Base-by-base conservation (phyloP, 2,113 vertebrate genomes). In the Carlito syrichta region DNA sequence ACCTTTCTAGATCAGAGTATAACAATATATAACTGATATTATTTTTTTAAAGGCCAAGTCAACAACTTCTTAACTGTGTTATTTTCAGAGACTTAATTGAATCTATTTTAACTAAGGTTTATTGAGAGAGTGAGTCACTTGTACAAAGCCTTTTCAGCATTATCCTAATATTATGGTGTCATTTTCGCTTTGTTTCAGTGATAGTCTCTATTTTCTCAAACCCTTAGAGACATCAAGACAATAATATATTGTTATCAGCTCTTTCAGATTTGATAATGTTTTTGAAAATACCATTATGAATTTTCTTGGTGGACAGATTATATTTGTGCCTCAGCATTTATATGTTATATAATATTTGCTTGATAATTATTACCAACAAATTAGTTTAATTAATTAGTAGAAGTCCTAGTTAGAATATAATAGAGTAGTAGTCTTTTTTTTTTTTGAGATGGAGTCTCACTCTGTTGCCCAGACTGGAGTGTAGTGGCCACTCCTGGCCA, bases 311-410 rank as follows among this genome's bases (percentile, higher is more conserved):
- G 45, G 22, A 2, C 27, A 94, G 25, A 68, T 82, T 87, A 79
- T 63, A 91, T 87, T 81, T 94, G 7, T 86, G 2, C 12, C 4
- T 89, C 30, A 62, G 2, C 14, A 0, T 92, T 86, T 92, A 63
- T 74, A 11, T 87, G 81, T 60, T 95, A 3, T 14, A 50, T 95
- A 58, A 73, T 60, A 83, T 25, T 95, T 91, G 3, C 71, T 93
- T 92, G 38, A 63, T 13, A 73, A 35, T 89, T 78, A 86, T 77
- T 88, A 58, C 32, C 32, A 73, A 23, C 96, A 94, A 81, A 85
- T 91, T 48, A 52, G 20, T 56, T 95, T 95, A 95, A 89, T 87
- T 62, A 63, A 74, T 96, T 92, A 66, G 27, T 74, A 5, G 82
- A 27, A 25, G 35, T 27, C 13, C 22, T 45, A 62, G 11, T 89